phyloP scores from a whole-genome alignment of 2,888 invertebrate species.

The Pilophorus perplexus region DNA sequence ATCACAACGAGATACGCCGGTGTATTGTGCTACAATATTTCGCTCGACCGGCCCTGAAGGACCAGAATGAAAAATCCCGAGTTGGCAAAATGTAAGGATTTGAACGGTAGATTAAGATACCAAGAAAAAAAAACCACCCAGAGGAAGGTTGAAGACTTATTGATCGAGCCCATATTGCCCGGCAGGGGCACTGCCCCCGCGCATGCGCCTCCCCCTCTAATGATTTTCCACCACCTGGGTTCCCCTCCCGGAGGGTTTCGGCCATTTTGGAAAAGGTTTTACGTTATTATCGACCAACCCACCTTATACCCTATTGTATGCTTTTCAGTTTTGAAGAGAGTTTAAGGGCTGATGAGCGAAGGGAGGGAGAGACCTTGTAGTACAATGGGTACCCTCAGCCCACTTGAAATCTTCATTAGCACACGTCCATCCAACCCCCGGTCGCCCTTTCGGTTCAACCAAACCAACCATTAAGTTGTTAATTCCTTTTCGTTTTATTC shows the following conservation, averaged over 20 bases:
- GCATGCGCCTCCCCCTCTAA: conserved; percentile 1
- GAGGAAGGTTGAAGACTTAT: not conserved
- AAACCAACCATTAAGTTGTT: no score
- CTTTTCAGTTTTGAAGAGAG: no score
- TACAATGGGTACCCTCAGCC: not conserved
- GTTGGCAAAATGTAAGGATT: no score
- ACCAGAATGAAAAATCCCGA: no score
- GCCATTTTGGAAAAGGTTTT: conserved; percentile 22
- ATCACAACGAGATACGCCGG: no score
- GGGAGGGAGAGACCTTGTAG: not conserved
- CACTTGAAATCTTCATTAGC: conserved; percentile 10
- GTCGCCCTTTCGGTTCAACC: no score
- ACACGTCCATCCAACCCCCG: conserved; percentile 4
- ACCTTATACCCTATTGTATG: not conserved
- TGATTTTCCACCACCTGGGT: conserved; percentile 13
- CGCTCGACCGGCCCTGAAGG: no score
- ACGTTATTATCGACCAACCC: conserved; percentile 10
- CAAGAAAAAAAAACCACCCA: not conserved
- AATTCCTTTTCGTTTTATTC: no score
- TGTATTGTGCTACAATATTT: no score
- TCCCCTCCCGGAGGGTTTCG: not conserved
- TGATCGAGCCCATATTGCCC: conserved; percentile 14
- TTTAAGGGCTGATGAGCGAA: no score
- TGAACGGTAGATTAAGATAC: conserved; percentile 10
- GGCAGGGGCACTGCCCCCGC: not conserved